Evolutionary conservation across 2,888 invertebrate species (phyloP).

Genomic region (Euclidia mi): DNA sequence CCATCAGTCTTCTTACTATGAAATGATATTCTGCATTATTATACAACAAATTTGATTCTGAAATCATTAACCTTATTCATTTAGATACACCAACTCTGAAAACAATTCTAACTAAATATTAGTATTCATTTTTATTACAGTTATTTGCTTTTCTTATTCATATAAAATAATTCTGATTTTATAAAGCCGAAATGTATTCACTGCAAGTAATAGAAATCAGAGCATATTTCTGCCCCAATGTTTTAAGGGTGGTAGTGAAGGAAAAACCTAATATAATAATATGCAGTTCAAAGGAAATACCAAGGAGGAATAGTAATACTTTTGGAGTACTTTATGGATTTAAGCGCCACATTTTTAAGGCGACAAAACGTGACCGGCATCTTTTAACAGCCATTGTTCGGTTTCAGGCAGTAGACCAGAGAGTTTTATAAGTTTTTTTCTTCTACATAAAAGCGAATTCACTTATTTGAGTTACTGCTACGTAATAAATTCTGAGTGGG

Average conservation of each 20-base stretch:
- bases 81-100: too few relatives aligned
- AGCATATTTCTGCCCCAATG: slow-evolving; percentile 30
- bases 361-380: slow-evolving; percentile 85
- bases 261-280: slow-evolving; percentile 79
- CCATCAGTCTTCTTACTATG: too few relatives aligned
- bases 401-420: slow-evolving; percentile 76
- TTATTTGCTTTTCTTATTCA: too few relatives aligned
- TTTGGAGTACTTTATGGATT: slow-evolving; percentile 86
- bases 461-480: slow-evolving; percentile 83
- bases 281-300: slow-evolving; percentile 82
- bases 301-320: slow-evolving; percentile 84
- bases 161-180: not conserved
- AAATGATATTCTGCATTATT: too few relatives aligned
- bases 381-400: slow-evolving; percentile 80
- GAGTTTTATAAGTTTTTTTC: slow-evolving; percentile 73
- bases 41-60: too few relatives aligned
- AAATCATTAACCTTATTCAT: too few relatives aligned
- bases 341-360: slow-evolving; percentile 88
- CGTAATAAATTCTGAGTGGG: slow-evolving; percentile 79
- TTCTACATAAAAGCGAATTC: slow-evolving; percentile 80
- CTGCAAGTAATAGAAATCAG: slow-evolving; percentile 23
- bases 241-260: slow-evolving; percentile 45
- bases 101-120: too few relatives aligned
- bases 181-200: slow-evolving; percentile 1
- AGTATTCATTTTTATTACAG: too few relatives aligned